phyloP scores from a whole-genome alignment of 2,888 invertebrate genomes.

The Beris morrisii region DNA sequence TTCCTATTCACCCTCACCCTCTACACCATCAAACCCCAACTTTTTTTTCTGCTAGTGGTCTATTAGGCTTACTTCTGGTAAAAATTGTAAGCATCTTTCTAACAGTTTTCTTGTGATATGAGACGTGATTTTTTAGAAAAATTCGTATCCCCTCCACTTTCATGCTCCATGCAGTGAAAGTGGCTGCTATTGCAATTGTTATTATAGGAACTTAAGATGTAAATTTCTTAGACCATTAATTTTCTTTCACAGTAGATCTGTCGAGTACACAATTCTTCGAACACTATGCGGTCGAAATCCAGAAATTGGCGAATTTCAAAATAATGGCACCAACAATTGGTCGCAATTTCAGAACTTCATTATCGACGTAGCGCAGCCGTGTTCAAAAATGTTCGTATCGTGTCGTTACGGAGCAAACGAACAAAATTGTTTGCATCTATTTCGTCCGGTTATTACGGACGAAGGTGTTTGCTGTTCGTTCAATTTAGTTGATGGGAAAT shows the following conservation, averaged over 20 bases:
- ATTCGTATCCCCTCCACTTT: no score
- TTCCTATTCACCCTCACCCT: no score
- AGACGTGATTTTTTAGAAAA: no score
- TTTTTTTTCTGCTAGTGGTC: no score
- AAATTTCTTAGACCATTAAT: no score
- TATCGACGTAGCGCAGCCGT: slow-evolving; percentile 74
- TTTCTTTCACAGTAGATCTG: slow-evolving; percentile 31
- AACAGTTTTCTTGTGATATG: no score
- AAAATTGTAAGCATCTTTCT: no score
- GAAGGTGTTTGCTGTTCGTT: slow-evolving; percentile 86
- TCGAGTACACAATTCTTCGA: slow-evolving; percentile 51
- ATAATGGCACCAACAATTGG: slow-evolving; percentile 21
- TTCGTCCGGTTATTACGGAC: slow-evolving; percentile 77
- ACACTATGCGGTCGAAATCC: slow-evolving; percentile 40
- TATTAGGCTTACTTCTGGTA: no score
- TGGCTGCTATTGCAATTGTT: no score
- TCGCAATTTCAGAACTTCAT: slow-evolving; percentile 44
- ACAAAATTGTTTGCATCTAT: slow-evolving; percentile 67
- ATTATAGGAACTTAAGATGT: no score
- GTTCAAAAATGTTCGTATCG: slow-evolving; percentile 69
- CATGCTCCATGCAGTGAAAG: no score
- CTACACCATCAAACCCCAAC: no score
- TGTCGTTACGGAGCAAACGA: slow-evolving; percentile 69
- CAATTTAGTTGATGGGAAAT: slow-evolving; percentile 72
- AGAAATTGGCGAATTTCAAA: neutral